Conservation (phyloP, 2,113 vertebrate genomes). For the Tamias sibiricus region DNA sequence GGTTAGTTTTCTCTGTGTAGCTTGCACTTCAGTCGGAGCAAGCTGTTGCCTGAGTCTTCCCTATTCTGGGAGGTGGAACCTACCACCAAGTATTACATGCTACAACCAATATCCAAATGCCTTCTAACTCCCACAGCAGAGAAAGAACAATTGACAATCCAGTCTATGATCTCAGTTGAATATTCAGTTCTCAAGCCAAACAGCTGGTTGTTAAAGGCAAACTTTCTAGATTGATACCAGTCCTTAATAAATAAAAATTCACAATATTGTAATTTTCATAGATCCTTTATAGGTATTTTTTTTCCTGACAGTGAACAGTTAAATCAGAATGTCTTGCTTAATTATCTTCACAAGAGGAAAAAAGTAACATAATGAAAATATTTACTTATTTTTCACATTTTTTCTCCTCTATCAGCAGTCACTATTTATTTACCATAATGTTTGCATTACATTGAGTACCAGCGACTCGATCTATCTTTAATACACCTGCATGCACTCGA, state of each 20-base stretch:
- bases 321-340: constrained; percentile 34
- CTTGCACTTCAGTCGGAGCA: neutral
- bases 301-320: neutral
- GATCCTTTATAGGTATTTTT: neutral
- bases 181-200: constrained; percentile 34
- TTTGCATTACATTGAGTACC: neutral
- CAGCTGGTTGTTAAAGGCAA: constrained; percentile 12
- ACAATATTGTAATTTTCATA: neutral
- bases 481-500: neutral
- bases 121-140: neutral
- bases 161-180: constrained; percentile 53
- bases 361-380: neutral
- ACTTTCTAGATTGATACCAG: neutral
- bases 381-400: constrained; percentile 23
- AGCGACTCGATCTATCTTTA: neutral
- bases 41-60: neutral
- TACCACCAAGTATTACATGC: neutral
- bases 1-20: neutral
- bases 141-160: constrained; percentile 4
- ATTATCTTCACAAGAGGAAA: constrained; percentile 10
- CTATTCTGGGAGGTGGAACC: neutral
- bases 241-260: neutral
- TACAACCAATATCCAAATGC: constrained; percentile 32
- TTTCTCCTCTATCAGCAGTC: neutral
- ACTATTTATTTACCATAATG: neutral